A percentile compares a stretch with the other conserved stretches of the same genome.
phyloP scores from a whole-genome alignment of 2,797 vertebrate genomes.

The Petrocephalus sullivani region DNA sequence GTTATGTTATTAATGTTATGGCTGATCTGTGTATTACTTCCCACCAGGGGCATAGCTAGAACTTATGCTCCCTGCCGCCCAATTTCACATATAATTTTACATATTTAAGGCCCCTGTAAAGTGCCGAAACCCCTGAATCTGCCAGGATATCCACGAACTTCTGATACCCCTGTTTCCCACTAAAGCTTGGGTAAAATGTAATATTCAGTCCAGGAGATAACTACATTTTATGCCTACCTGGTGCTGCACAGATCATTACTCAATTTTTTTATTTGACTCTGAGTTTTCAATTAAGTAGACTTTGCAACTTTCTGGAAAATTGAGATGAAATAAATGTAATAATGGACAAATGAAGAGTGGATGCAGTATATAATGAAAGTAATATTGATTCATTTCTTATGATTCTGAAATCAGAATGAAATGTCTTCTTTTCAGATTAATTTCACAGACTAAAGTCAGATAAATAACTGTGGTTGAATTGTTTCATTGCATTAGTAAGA shows the following conservation, averaged over 20 bases:
- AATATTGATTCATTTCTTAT: slow-evolving; percentile 1
- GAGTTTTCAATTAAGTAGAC: not conserved
- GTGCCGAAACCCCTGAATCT: not conserved
- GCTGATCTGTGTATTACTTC: not conserved
- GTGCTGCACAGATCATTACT: not conserved
- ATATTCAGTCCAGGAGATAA: not conserved
- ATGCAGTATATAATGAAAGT: not conserved
- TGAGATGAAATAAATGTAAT: not conserved
- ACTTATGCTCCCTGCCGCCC: not conserved
- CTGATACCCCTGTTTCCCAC: not conserved
- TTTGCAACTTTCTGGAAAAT: not conserved
- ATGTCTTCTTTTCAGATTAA: not conserved
- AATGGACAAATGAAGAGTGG: not conserved
- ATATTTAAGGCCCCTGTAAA: not conserved
- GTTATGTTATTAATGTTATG: not conserved
- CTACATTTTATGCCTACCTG: not conserved
- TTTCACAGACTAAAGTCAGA: not conserved
- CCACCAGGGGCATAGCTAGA: not conserved
- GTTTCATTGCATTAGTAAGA: not conserved
- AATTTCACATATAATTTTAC: not conserved
- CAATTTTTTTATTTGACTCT: not conserved
- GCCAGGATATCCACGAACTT: not conserved
- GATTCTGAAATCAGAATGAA: slow-evolving; percentile 14
- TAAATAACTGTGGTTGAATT: not conserved
- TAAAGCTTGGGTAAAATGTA: not conserved